phyloP scores from a whole-genome alignment of 2,113 vertebrate genomes.

The Drymodes brunneopygia region DNA sequence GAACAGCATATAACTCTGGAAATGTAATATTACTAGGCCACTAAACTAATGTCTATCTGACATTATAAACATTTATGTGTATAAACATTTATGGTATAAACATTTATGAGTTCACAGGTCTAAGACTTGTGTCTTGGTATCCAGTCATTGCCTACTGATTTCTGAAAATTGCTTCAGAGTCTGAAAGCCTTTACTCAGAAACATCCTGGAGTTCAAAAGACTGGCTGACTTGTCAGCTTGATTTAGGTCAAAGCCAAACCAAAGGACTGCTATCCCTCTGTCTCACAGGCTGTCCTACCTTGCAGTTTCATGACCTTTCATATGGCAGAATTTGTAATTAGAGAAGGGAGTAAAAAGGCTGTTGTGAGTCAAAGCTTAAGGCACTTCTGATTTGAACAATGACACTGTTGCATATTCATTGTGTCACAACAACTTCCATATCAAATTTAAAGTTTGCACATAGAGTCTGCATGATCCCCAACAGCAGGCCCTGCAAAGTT shows the following conservation, averaged over 20 bases:
- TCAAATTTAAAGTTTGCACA: neutral
- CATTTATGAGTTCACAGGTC: neutral
- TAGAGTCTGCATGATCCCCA: neutral
- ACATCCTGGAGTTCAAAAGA: neutral
- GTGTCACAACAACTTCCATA: conserved; percentile 6
- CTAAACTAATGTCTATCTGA: neutral
- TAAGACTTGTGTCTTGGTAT: neutral
- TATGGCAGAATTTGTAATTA: conserved; percentile 30
- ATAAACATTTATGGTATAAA: neutral
- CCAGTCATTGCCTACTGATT: neutral
- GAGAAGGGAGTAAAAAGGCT: conserved; percentile 9
- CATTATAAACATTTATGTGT: neutral
- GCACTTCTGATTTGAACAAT: neutral
- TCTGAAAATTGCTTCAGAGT: neutral
- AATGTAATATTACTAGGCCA: neutral
- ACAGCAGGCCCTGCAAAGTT: neutral
- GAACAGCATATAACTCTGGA: neutral
- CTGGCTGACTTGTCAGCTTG: conserved; percentile 18
- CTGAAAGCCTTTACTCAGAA: neutral
- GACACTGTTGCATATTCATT: neutral
- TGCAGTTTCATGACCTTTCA: neutral
- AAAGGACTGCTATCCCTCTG: neutral
- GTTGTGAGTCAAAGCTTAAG: conserved; percentile 12
- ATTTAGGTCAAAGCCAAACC: conserved; percentile 22
- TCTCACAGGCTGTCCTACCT: neutral